Percentiles rank a stretch among this genome's conserved stretches.
Conservation (phyloP, 2,888 invertebrate species). For the Rotaria socialis region DNA sequence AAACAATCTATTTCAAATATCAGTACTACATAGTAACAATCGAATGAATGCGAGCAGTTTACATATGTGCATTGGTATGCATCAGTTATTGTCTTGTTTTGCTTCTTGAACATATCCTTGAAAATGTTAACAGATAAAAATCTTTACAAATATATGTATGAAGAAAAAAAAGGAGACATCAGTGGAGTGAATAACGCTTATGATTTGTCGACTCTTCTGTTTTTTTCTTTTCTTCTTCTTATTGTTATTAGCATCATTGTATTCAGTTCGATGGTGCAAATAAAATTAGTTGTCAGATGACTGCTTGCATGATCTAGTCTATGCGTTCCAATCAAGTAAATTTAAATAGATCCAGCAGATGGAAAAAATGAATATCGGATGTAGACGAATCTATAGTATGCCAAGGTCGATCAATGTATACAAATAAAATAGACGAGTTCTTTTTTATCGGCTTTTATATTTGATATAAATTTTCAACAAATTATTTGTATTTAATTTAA, state of each 20-base stretch:
- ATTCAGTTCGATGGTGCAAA: not conserved
- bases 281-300: not conserved
- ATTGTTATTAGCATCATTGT: not conserved
- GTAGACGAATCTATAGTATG: not conserved
- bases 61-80: no score
- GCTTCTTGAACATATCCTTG: no score
- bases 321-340: not conserved
- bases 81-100: no score
- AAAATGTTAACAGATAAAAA: no score
- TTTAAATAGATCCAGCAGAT: not conserved
- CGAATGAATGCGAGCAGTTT: no score
- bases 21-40: no score
- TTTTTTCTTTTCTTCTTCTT: not conserved
- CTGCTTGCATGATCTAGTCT: not conserved
- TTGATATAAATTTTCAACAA: no score
- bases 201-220: no score
- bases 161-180: not conserved
- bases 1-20: no score
- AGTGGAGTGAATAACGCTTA: not conserved
- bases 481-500: not conserved
- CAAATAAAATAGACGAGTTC: not conserved
- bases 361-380: not conserved
- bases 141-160: no score
- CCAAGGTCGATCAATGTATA: not conserved
- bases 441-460: no score